Evolutionary conservation across 2,888 invertebrate genomes (phyloP), one percentile per base, ranked within the genome.

Genomic region (Sclerodermus sp.): DNA sequence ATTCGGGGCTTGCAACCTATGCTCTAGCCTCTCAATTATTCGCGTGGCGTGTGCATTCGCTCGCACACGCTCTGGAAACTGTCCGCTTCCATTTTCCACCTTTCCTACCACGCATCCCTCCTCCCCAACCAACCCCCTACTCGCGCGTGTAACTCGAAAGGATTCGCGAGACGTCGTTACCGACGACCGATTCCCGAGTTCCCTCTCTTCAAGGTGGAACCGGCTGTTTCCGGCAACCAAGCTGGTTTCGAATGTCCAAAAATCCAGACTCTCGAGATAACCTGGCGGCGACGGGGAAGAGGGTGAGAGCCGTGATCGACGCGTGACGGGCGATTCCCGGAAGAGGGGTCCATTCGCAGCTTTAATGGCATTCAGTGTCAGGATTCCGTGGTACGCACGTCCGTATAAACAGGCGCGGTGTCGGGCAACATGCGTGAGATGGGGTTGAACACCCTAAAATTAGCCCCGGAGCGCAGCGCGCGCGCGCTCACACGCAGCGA

Each of bases 391-490:
- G 58, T 54, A 53, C 55, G 56, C 45, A 54, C 49, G 55, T 51
- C 48, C 57, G 58, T 55, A 57, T 65, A 67, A 65, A 65, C 65
- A 59, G 64, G 47, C 54, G 52, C 62, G 62, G 66, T 67, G 68
- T 66, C 62, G 57, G 56, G 47, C 56, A 53, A 57, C 57, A 51
- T 64, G 53, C 56, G 52, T 51, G 48, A n/a, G n/a, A 61, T 54
- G 55, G 64, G 74, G 70, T 73, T 71, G 71, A 70, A 71, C 73
- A 73, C 77, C 77, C 76, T 76, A 77, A 77, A 77, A 77, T 77
- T 77, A 77, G 76, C 74, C 73, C 73, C 60, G 64, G 52, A 68
- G 71, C 65, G 53, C 51, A 56, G 53, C 59, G 53, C 55, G 49
- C 64, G 58, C 57, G 57, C 60, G 64, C 62, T 60, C 64, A 67